These are phyloP conservation scores for Achlya flavicornis DNA, from an alignment of 2,888 invertebrate species.

Conservation along the genomic window DNA sequence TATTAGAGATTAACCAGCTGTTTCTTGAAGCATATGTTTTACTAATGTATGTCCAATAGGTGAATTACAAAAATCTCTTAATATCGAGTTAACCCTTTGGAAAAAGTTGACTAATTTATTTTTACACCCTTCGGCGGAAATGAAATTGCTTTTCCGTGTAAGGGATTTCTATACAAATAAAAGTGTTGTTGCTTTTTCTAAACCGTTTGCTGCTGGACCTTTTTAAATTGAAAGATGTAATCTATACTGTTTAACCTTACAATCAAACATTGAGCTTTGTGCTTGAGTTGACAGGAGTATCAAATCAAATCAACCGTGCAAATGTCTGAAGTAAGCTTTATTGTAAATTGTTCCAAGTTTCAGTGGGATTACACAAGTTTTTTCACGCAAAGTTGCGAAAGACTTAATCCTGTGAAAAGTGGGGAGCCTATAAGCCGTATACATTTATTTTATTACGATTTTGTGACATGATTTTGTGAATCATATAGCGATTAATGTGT, in stretches of 20 bases:
- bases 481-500: too few relatives aligned
- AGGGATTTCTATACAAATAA: slow-evolving; percentile 7
- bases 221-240: slow-evolving; percentile 68
- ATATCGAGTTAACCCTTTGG: not conserved
- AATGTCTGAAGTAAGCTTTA: slow-evolving; percentile 36
- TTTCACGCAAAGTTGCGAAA: slow-evolving; percentile 41
- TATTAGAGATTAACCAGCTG: too few relatives aligned
- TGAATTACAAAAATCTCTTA: not conserved
- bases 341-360: slow-evolving; percentile 50
- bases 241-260: slow-evolving; percentile 51
- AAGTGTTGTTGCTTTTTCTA: not conserved
- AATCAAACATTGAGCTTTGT: slow-evolving; percentile 30
- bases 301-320: slow-evolving; percentile 9
- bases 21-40: too few relatives aligned
- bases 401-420: slow-evolving; percentile 46
- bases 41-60: not conserved
- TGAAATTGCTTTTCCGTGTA: slow-evolving; percentile 2
- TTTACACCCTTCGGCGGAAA: not conserved
- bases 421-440: not conserved
- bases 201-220: slow-evolving; percentile 35
- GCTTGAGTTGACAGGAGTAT: slow-evolving; percentile 22
- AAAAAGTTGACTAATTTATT: slow-evolving; percentile 7
- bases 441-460: not conserved
- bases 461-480: too few relatives aligned
- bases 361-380: slow-evolving; percentile 39